A percentile compares a stretch with the other conserved stretches of the same genome.
Conservation (phyloP, 1,140 invertebrate species). For the Myzus persicae region DNA sequence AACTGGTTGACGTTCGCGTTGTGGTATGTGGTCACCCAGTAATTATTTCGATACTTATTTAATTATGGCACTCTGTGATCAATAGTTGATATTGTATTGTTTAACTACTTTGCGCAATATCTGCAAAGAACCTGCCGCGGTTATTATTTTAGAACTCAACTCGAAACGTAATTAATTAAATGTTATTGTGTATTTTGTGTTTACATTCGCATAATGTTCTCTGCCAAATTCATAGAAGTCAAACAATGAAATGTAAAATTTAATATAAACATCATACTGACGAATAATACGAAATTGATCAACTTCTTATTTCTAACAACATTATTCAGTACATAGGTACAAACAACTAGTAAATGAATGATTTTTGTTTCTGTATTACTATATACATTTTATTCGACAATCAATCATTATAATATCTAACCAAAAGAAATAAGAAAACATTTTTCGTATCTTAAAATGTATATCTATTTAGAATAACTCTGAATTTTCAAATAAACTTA, state of each 20-base stretch:
- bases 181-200: background rate
- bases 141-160: background rate
- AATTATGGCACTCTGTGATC: background rate
- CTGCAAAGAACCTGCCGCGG: background rate
- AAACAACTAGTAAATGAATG: too few relatives aligned
- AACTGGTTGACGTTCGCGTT: background rate
- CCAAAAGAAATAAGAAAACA: too few relatives aligned
- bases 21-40: constrained; percentile 8
- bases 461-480: too few relatives aligned
- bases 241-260: constrained; percentile 35
- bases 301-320: too few relatives aligned
- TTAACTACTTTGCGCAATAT: constrained; percentile 7
- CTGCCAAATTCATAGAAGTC: background rate
- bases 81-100: background rate
- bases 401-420: too few relatives aligned
- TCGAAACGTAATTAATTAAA: background rate
- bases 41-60: background rate
- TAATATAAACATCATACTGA: background rate
- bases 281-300: too few relatives aligned
- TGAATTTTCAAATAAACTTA: background rate
- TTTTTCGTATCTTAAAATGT: too few relatives aligned
- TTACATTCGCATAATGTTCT: background rate
- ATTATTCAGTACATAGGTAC: too few relatives aligned
- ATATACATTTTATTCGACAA: too few relatives aligned
- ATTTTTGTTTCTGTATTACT: too few relatives aligned